Conservation (phyloP, 2,888 invertebrate genomes). For the Meliscaeva auricollis region DNA sequence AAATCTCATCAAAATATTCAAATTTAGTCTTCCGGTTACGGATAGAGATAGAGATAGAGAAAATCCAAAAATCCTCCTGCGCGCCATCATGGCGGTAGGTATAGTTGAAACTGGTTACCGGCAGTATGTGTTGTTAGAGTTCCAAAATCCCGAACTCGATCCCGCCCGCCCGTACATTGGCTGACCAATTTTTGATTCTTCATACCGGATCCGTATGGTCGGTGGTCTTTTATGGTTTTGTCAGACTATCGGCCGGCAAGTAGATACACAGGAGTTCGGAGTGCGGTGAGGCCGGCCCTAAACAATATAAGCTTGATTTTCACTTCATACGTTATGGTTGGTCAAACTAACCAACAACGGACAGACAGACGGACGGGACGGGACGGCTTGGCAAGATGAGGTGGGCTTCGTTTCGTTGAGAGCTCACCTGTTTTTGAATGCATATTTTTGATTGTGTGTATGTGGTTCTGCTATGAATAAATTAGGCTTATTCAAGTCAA, state of each 20-base stretch:
- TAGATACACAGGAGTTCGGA: conserved; percentile 38
- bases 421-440: conserved; percentile 74
- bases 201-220: conserved; percentile 74
- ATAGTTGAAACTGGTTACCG: neutral
- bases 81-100: neutral
- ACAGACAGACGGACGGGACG: neutral
- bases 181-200: conserved; percentile 76
- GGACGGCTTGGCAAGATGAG: neutral
- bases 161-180: conserved; percentile 47
- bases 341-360: conserved; percentile 33
- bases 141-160: conserved; percentile 9
- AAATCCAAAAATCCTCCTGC: conserved; percentile 69
- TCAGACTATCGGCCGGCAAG: conserved; percentile 68
- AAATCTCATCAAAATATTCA: conserved; percentile 76
- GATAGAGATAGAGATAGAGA: conserved; percentile 74
- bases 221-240: conserved; percentile 74
- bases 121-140: conserved; percentile 1
- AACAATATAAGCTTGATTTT: conserved; percentile 76
- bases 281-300: conserved; percentile 66
- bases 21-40: conserved; percentile 76
- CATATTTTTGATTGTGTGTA: conserved; percentile 76
- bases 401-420: conserved; percentile 25
- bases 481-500: conserved; percentile 75
- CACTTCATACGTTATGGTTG: conserved; percentile 74
- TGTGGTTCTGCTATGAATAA: conserved; percentile 76